phyloP scores from a whole-genome alignment of 2,797 vertebrate genomes.

The Danio albolineatus region DNA sequence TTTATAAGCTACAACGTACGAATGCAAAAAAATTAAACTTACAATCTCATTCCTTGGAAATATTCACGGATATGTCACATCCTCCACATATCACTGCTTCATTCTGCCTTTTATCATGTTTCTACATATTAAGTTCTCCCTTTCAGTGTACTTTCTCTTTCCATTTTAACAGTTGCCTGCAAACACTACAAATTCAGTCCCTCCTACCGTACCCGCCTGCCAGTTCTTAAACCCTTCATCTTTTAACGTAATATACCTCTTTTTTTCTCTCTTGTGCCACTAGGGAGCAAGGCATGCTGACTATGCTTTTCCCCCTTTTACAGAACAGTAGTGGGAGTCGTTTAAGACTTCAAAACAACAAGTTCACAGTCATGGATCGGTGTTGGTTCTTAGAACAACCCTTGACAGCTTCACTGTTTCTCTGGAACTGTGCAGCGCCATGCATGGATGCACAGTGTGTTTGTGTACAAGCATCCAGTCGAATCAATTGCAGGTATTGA shows the following conservation, averaged over 20 bases:
- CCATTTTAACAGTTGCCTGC: neutral
- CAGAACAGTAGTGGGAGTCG: neutral
- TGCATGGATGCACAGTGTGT: neutral
- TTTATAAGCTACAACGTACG: neutral
- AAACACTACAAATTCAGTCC: neutral
- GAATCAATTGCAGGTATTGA: conserved; percentile 22
- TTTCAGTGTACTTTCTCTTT: neutral
- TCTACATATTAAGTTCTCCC: neutral
- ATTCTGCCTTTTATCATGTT: conserved; percentile 1
- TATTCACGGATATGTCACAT: neutral
- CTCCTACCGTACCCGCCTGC: neutral
- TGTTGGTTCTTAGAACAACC: neutral
- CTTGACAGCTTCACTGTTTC: neutral
- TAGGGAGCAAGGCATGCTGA: neutral
- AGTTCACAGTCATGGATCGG: neutral
- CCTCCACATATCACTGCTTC: neutral
- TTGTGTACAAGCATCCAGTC: conserved; percentile 9
- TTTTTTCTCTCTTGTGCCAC: neutral
- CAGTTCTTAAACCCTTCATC: neutral
- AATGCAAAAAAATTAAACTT: neutral
- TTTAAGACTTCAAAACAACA: conserved; percentile 31
- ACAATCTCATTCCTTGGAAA: neutral
- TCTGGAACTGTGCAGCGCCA: neutral
- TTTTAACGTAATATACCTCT: neutral
- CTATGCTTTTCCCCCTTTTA: neutral